These are phyloP conservation scores for Numenius arquata DNA, from an alignment of 2,113 vertebrate species.

Conservation along the genomic window DNA sequence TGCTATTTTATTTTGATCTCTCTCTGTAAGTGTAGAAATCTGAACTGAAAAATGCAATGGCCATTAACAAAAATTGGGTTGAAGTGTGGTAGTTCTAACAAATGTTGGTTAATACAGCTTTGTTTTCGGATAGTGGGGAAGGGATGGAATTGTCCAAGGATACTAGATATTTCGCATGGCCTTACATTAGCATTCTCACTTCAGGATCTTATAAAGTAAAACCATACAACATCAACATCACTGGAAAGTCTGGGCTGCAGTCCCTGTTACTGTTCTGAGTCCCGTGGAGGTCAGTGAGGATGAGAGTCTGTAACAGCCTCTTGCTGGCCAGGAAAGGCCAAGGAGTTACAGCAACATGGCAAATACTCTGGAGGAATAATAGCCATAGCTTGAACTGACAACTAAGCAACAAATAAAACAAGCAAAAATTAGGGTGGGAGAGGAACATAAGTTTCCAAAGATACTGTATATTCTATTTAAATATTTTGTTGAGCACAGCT, in stretches of 20 bases:
- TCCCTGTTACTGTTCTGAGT: accelerated
- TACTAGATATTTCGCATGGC: neutral
- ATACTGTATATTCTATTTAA: neutral
- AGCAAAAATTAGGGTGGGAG: neutral
- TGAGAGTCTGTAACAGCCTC: neutral
- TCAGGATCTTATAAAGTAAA: neutral
- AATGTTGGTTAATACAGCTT: neutral
- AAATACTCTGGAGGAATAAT: neutral
- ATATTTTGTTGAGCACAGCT: neutral
- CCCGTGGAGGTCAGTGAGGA: neutral
- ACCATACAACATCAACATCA: neutral
- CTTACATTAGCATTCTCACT: neutral
- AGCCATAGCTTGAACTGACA: neutral
- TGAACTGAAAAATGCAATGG: neutral
- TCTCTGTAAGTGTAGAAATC: neutral
- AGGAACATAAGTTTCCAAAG: neutral
- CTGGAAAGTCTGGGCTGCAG: neutral
- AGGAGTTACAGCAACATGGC: neutral
- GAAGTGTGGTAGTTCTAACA: neutral
- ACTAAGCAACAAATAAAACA: neutral
- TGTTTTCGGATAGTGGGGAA: neutral
- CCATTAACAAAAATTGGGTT: neutral
- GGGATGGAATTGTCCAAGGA: neutral
- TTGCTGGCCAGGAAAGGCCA: neutral
- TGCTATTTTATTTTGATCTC: neutral